Evolutionary conservation across 2,888 invertebrate genomes (phyloP).

Genomic region (Drosophila melanosoma): DNA sequence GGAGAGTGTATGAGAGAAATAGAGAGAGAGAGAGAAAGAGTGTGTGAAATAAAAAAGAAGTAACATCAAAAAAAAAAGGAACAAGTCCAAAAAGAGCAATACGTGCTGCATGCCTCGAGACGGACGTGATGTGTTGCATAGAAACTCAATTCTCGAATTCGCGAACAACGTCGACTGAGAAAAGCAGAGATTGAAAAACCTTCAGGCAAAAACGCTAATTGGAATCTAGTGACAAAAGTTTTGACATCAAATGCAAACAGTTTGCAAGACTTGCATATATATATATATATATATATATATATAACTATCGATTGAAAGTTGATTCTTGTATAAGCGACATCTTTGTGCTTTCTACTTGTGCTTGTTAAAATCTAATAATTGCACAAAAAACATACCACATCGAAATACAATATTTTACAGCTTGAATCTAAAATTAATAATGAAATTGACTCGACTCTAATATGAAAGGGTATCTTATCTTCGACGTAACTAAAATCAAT

Average conservation of each 20-base stretch:
- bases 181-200: neutral
- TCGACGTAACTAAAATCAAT: neutral
- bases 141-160: slow-evolving; percentile 4
- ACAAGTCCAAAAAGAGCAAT: slow-evolving; percentile 1
- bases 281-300: neutral
- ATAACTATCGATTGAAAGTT: neutral
- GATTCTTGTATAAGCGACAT: neutral
- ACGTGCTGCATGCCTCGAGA: slow-evolving; percentile 27
- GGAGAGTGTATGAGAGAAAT: no score
- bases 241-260: slow-evolving; percentile 1
- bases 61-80: neutral
- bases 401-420: neutral
- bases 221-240: neutral
- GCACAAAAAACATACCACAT: neutral
- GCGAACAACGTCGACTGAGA: neutral
- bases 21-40: neutral
- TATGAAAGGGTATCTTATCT: neutral
- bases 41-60: neutral
- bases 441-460: no score
- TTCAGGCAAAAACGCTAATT: neutral
- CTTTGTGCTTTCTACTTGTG: neutral
- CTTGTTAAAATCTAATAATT: neutral
- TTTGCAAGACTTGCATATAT: neutral
- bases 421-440: neutral
- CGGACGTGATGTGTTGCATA: slow-evolving; percentile 39